Evolutionary conservation across 2,113 vertebrate genomes (phyloP).

Genomic region (Labrus mixtus): DNA sequence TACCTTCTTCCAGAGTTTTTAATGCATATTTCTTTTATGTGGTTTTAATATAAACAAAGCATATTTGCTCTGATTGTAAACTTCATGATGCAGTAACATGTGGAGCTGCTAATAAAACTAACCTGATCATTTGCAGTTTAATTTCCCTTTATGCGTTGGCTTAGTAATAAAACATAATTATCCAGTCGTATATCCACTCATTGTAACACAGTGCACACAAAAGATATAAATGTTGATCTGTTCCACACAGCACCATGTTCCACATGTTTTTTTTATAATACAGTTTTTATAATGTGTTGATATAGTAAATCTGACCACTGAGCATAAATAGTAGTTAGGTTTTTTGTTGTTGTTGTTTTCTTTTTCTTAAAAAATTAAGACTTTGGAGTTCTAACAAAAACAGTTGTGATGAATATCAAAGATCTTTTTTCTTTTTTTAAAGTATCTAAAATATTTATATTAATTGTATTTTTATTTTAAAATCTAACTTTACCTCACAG

Average conservation of each 20-base stretch:
- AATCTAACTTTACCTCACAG: background rate
- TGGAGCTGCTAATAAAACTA: slow-evolving; percentile 30
- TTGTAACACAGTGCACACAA: slow-evolving; percentile 46
- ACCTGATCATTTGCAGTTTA: slow-evolving; percentile 37
- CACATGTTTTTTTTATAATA: background rate
- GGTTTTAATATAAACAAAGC: slow-evolving; percentile 22
- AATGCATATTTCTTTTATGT: slow-evolving; percentile 7
- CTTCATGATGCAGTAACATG: slow-evolving; percentile 11
- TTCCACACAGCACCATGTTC: slow-evolving; percentile 9
- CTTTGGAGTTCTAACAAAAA: too few species aligned
- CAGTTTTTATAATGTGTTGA: background rate
- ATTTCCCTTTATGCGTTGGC: slow-evolving; percentile 57
- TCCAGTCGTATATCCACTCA: slow-evolving; percentile 20
- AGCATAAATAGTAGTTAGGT: too few species aligned
- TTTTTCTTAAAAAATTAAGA: background rate
- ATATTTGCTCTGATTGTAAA: slow-evolving; percentile 24
- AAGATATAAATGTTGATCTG: slow-evolving; percentile 23
- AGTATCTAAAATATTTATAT: background rate
- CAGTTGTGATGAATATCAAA: too few species aligned
- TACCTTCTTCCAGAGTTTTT: background rate
- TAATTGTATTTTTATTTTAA: background rate
- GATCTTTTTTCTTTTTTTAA: too few species aligned
- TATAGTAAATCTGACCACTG: background rate
- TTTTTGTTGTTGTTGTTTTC: too few species aligned
- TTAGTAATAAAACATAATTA: slow-evolving; percentile 57